These are phyloP conservation scores for Eretmocerus hayati DNA, from an alignment of 2,888 invertebrate genomes.

Conservation along the genomic window DNA sequence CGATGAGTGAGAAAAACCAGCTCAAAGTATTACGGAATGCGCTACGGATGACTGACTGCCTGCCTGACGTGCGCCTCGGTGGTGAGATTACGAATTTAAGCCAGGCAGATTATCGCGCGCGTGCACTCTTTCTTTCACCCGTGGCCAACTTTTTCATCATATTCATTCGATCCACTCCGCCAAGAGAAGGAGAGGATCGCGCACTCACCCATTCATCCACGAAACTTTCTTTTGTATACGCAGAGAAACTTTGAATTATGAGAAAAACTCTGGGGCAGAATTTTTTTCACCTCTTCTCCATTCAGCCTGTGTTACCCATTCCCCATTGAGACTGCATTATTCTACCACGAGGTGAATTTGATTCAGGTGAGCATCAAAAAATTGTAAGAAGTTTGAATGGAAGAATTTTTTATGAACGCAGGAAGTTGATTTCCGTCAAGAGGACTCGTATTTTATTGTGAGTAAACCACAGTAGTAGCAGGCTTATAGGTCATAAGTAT, in stretches of 20 bases:
- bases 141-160: slow-evolving; percentile 6
- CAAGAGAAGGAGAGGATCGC: neutral
- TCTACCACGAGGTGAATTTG: neutral
- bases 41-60: neutral
- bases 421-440: no score
- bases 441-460: no score
- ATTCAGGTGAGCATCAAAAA: neutral
- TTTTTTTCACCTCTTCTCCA: neutral
- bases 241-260: slow-evolving; percentile 14
- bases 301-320: neutral
- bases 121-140: neutral
- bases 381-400: no score
- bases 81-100: slow-evolving; percentile 18
- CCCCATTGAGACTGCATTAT: no score
- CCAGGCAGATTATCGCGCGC: slow-evolving; percentile 13
- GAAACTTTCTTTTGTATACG: slow-evolving; percentile 3
- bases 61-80: no score
- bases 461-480: no score
- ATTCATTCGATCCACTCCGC: slow-evolving; percentile 4
- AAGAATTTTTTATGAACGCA: no score
- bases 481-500: no score
- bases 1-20: no score
- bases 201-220: slow-evolving; percentile 9
- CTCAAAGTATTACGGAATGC: neutral
- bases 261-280: no score